These are phyloP conservation scores for Diarsia dahlii DNA, from an alignment of 2,888 invertebrate genomes.

Conservation along the genomic window DNA sequence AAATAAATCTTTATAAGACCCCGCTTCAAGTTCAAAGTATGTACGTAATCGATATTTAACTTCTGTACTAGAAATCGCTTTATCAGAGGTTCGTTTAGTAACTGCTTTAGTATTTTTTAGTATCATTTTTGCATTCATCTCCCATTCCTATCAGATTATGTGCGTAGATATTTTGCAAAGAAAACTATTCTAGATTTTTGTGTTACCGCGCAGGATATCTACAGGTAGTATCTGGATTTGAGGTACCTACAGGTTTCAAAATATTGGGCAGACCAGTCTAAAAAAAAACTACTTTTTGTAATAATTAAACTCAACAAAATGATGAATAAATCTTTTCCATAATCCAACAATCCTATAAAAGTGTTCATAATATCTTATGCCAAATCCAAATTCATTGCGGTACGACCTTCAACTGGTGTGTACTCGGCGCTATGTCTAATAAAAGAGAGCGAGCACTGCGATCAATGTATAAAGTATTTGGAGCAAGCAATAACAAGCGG, in stretches of 20 bases:
- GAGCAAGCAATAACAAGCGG: conserved; percentile 46
- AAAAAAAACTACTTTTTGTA: background rate
- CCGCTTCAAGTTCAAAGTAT: conserved; percentile 28
- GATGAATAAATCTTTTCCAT: background rate
- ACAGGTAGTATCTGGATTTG: too few relatives aligned
- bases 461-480: conserved; percentile 43
- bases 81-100: background rate
- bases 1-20: conserved; percentile 54
- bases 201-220: too few relatives aligned
- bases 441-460: conserved; percentile 32
- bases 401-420: conserved; percentile 33
- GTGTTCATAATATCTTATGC: background rate
- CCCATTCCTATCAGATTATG: too few relatives aligned
- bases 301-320: background rate
- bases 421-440: conserved; percentile 27
- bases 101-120: background rate
- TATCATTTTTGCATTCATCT: background rate
- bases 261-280: background rate
- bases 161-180: too few relatives aligned
- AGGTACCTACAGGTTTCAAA: background rate
- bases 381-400: background rate
- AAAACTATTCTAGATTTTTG: background rate
- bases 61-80: conserved; percentile 5
- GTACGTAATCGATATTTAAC: conserved; percentile 39
- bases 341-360: background rate